phyloP scores from a whole-genome alignment of 2,888 invertebrate species.

The Helleia helle region DNA sequence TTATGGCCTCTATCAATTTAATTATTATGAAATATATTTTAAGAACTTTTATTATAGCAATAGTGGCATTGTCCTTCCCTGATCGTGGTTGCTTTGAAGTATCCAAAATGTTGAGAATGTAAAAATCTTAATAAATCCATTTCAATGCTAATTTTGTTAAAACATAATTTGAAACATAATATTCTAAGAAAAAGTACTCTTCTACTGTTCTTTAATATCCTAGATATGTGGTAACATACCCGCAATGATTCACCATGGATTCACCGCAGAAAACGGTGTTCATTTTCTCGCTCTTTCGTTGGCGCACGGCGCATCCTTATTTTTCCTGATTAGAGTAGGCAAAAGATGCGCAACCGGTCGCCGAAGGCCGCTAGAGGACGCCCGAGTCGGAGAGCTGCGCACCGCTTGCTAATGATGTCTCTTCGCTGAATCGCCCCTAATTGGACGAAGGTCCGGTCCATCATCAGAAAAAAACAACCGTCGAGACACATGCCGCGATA shows the following conservation, averaged over 20 bases:
- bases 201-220: constrained; percentile 19
- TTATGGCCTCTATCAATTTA: too few relatives aligned
- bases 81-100: too few relatives aligned
- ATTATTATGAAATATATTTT: too few relatives aligned
- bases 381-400: constrained; percentile 23
- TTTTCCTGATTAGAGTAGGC: constrained; percentile 59
- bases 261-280: constrained; percentile 56
- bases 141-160: too few relatives aligned
- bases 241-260: constrained; percentile 56
- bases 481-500: constrained; percentile 37
- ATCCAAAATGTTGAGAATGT: too few relatives aligned
- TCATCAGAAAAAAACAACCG: constrained; percentile 51
- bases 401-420: constrained; percentile 58
- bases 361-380: constrained; percentile 59
- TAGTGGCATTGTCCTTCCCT: too few relatives aligned
- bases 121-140: too few relatives aligned
- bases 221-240: constrained; percentile 37
- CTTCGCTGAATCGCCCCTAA: constrained; percentile 59
- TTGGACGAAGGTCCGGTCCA: constrained; percentile 55
- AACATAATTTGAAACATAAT: too few relatives aligned
- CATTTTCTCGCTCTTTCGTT: constrained; percentile 59
- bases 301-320: constrained; percentile 55
- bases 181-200: not conserved
- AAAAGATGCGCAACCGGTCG: constrained; percentile 70
- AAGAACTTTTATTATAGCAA: too few relatives aligned